A percentile compares a stretch with the other conserved stretches of the same genome.
Conservation (phyloP, 2,113 vertebrate species). For the Thamnophis sirtalis region DNA sequence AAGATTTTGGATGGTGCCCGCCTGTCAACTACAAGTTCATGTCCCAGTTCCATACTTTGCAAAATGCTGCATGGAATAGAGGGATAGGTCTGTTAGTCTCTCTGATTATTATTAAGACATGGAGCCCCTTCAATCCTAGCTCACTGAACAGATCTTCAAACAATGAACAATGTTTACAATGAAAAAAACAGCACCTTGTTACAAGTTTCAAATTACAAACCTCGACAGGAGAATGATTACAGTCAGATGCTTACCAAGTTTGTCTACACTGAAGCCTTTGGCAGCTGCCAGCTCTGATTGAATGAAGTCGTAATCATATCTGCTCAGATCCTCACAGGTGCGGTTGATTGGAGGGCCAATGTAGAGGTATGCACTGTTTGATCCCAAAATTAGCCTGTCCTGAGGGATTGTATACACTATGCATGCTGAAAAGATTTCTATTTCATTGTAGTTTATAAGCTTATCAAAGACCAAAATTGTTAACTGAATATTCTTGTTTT, state of each 20-base stretch:
- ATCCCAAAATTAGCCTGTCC: constrained; percentile 84
- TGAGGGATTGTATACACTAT: constrained; percentile 36
- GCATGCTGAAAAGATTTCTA: not conserved
- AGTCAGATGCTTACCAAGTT: constrained; percentile 61
- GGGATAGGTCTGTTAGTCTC: not conserved
- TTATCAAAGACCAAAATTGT: not conserved
- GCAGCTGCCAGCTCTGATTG: constrained; percentile 82
- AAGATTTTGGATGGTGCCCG: not conserved
- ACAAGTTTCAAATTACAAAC: not conserved
- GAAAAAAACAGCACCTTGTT: not conserved
- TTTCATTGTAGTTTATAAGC: not conserved
- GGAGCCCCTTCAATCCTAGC: not conserved
- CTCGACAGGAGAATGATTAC: not conserved
- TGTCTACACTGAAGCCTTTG: constrained; percentile 73
- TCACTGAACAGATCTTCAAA: not conserved
- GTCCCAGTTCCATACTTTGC: not conserved
- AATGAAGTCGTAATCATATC: constrained; percentile 85
- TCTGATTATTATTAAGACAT: not conserved
- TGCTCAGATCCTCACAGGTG: constrained; percentile 71
- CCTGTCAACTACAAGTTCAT: not conserved
- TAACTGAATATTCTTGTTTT: not conserved
- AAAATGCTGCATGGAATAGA: not conserved
- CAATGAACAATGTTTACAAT: not conserved
- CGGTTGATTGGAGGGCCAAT: constrained; percentile 80
- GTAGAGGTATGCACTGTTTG: constrained; percentile 81